phyloP scores from a whole-genome alignment of 1,140 invertebrate species.

The Bombus waltoni region DNA sequence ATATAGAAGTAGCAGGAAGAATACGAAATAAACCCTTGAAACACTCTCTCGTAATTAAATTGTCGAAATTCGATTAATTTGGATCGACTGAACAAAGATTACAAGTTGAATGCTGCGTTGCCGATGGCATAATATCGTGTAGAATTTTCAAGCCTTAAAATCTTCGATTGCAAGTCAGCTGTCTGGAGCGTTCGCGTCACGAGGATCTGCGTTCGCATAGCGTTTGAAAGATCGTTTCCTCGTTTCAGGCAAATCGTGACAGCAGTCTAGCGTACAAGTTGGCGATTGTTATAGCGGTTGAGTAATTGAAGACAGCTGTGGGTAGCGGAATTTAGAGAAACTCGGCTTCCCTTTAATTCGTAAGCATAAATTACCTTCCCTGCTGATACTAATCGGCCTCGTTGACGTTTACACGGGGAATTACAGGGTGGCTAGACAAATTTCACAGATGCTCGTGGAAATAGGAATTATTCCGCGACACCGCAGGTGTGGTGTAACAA shows the following conservation, averaged over 20 bases:
- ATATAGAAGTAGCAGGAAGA: too few relatives aligned
- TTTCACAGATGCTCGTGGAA: slow-evolving; percentile 12
- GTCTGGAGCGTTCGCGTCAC: too few relatives aligned
- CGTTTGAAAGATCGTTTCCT: background rate
- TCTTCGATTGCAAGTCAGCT: too few relatives aligned
- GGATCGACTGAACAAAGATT: too few relatives aligned
- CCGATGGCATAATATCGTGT: too few relatives aligned
- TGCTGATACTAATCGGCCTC: slow-evolving; percentile 20
- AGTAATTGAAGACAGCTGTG: slow-evolving; percentile 1
- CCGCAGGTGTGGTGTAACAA: slow-evolving; percentile 7
- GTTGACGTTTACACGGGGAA: background rate
- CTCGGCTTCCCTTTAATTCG: background rate
- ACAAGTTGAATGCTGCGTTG: too few relatives aligned
- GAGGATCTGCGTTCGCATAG: too few relatives aligned
- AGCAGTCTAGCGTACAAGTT: background rate
- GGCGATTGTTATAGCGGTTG: background rate
- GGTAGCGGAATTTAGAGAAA: background rate
- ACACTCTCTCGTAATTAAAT: too few relatives aligned
- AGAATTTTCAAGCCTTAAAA: too few relatives aligned
- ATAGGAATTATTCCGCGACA: slow-evolving; percentile 8
- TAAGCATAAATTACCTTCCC: slow-evolving; percentile 24
- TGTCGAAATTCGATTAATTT: too few relatives aligned
- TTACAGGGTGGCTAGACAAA: slow-evolving; percentile 6
- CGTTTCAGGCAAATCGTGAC: background rate
- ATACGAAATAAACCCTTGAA: too few relatives aligned